A percentile compares a stretch with the other conserved stretches of the same genome.
These are phyloP conservation scores for Cephus rjabovi DNA, from an alignment of 2,888 invertebrate genomes.

Conservation along the genomic window DNA sequence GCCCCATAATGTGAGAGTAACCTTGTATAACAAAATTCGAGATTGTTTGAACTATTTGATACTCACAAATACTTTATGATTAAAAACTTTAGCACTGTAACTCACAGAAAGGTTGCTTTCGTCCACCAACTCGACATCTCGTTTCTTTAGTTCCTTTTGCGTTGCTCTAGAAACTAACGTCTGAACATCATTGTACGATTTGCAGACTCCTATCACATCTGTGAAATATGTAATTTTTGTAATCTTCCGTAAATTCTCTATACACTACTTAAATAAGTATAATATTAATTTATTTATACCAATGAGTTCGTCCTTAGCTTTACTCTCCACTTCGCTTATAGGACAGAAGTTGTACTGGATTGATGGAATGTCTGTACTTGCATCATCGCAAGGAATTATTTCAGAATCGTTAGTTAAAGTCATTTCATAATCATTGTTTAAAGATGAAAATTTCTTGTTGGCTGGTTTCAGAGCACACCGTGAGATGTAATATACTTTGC, in stretches of 20 bases:
- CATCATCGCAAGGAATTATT: constrained; percentile 65
- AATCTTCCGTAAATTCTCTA: neutral
- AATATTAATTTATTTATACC: constrained; percentile 70
- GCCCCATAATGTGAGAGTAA: constrained; percentile 89
- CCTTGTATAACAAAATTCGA: neutral
- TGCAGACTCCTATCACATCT: constrained; percentile 94
- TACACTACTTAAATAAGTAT: neutral
- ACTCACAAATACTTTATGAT: neutral
- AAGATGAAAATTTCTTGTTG: constrained; percentile 85
- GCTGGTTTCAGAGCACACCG: constrained; percentile 90
- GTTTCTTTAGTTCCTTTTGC: constrained; percentile 87
- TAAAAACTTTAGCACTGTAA: constrained; percentile 7
- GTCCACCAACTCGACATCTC: constrained; percentile 90
- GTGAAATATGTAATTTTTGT: constrained; percentile 9
- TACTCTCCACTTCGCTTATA: constrained; percentile 78
- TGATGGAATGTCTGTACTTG: constrained; percentile 75
- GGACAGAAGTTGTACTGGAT: constrained; percentile 68
- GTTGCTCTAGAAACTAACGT: constrained; percentile 79
- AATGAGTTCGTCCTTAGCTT: constrained; percentile 76
- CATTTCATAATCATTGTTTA: constrained; percentile 98
- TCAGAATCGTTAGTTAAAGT: constrained; percentile 82
- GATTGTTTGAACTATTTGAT: neutral
- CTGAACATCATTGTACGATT: constrained; percentile 77
- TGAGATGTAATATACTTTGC: constrained; percentile 89
- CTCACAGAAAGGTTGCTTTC: constrained; percentile 79